phyloP scores from a whole-genome alignment of 2,888 invertebrate genomes.

The Chrysolina haemoptera region DNA sequence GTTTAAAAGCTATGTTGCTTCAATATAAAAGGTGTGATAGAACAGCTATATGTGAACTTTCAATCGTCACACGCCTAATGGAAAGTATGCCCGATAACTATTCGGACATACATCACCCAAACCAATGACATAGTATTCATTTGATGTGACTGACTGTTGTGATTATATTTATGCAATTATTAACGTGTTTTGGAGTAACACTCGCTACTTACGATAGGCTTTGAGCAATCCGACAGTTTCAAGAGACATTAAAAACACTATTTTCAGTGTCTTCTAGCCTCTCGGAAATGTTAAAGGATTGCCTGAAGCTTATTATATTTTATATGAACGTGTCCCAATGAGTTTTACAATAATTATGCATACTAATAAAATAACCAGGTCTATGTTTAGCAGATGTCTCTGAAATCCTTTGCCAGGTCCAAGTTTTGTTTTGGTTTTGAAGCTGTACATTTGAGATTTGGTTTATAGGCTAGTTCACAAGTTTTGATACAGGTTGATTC shows the following conservation, averaged over 20 bases:
- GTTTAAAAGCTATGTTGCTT: background rate
- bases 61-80: background rate
- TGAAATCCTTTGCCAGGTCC: background rate
- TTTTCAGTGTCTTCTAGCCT: background rate
- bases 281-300: background rate
- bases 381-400: background rate
- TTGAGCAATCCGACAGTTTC: background rate
- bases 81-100: background rate
- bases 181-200: background rate
- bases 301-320: background rate
- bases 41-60: background rate
- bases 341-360: background rate
- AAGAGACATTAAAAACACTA: background rate
- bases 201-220: background rate
- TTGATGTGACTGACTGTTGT: slow-evolving; percentile 19
- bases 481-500: too few relatives aligned
- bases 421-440: too few relatives aligned
- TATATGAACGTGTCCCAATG: background rate
- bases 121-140: slow-evolving; percentile 3
- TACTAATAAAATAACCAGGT: background rate
- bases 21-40: background rate
- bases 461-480: too few relatives aligned
- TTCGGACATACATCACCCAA: background rate
- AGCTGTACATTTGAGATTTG: too few relatives aligned
- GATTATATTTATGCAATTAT: slow-evolving; percentile 13